Evolutionary conservation across 2,888 invertebrate genomes (phyloP), one percentile per base, ranked within the genome.

Genomic region (Trisateles emortualis): DNA sequence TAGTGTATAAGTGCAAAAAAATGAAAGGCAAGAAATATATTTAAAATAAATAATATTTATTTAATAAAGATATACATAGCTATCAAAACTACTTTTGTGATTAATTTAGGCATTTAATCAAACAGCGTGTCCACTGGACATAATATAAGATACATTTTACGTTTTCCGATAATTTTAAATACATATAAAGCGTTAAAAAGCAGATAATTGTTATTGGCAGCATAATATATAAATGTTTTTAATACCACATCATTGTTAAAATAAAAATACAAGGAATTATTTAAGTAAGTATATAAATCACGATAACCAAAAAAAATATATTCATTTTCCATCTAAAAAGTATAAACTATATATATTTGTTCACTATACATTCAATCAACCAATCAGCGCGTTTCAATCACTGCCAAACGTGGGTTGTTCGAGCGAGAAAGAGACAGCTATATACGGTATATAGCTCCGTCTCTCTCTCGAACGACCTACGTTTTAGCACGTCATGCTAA

Each of bases 101-200:
- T 53, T 63, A 68, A 56, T 54, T 47, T 56, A 58, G 16, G 45
- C 35, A 30, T 43, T 38, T 17, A 36, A 45, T 19, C 30, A 30
- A 10, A 44, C 38, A 24, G 29, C 14, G 33, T 17, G 35, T 35
- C 2, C n/a, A n/a, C n/a, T n/a, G n/a, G n/a, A n/a, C n/a, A n/a
- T n/a, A n/a, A n/a, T n/a, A n/a, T n/a, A n/a, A n/a, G n/a, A n/a
- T 26, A 54, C 44, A 54, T 42, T 49, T 24, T 30, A 19, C 22
- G 22, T 22, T n/a, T n/a, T n/a, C n/a, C 22, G 22, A 22, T 3
- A 22, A 22, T 22, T 46, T 49, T 41, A 53, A 58, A 48, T 59
- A 67, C 9, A 50, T 44, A 50, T 59, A 55, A 69, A 86, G 88
- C 87, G 81, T 88, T 86, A 84, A 67, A 59, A 87, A 89, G 87